These are phyloP conservation scores for Drosophila buzzatii DNA, from an alignment of 2,888 invertebrate species.

Conservation along the genomic window DNA sequence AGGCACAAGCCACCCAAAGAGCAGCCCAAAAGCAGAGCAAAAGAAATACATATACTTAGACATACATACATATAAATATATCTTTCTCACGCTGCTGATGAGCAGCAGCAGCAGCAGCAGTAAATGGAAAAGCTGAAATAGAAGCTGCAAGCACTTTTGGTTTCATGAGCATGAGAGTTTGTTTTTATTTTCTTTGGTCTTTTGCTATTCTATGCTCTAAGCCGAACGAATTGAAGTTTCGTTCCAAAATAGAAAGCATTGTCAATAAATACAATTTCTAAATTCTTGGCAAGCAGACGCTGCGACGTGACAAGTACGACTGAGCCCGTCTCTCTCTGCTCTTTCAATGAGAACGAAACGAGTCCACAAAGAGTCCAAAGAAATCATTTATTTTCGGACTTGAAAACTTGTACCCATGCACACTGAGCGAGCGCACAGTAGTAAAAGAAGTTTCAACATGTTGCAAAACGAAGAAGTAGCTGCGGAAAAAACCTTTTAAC, in stretches of 20 bases:
- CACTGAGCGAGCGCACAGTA: background rate
- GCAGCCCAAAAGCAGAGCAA: background rate
- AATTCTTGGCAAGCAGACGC: constrained; percentile 67
- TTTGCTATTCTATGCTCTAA: constrained; percentile 19
- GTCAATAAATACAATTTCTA: constrained; percentile 73
- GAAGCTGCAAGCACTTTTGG: constrained; percentile 62
- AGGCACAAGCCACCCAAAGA: constrained; percentile 21
- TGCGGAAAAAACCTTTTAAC: constrained; percentile 40
- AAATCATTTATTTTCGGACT: constrained; percentile 59
- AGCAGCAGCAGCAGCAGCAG: background rate
- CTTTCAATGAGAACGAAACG: constrained; percentile 18
- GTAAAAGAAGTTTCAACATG: constrained; percentile 25
- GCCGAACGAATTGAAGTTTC: constrained; percentile 42
- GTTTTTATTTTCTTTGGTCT: constrained; percentile 36
- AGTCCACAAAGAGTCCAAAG: constrained; percentile 36
- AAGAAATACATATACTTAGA: background rate
- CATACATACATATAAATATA: background rate
- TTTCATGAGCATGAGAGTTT: constrained; percentile 60
- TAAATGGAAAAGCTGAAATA: background rate
- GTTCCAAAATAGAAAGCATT: constrained; percentile 69
- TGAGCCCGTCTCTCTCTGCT: background rate
- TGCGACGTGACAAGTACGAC: constrained; percentile 64
- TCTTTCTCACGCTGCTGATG: constrained; percentile 37
- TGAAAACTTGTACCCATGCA: constrained; percentile 25
- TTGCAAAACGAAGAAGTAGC: constrained; percentile 14